Evolutionary conservation across 1,140 invertebrate species (phyloP).

Genomic region (Drosophila nigromelanica): DNA sequence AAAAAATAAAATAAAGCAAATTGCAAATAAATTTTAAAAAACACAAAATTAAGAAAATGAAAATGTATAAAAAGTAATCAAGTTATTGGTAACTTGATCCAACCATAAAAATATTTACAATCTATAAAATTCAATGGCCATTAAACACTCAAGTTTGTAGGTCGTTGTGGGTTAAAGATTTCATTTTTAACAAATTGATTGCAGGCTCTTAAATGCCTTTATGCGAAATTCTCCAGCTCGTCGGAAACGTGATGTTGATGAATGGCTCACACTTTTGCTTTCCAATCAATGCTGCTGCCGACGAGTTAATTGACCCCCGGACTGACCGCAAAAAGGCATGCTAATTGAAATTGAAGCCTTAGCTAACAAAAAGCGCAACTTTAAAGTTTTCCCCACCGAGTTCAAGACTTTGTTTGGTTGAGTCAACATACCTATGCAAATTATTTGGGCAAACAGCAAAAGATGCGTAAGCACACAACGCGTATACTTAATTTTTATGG

Average conservation of each 20-base stretch:
- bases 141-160: not conserved
- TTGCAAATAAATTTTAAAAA: not conserved
- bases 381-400: slow-evolving; percentile 21
- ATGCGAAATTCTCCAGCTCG: slow-evolving; percentile 17
- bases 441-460: slow-evolving; percentile 56
- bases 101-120: not conserved
- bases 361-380: slow-evolving; percentile 35
- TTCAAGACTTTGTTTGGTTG: slow-evolving; percentile 15
- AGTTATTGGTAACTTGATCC: not conserved
- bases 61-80: not conserved
- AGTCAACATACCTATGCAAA: slow-evolving; percentile 53
- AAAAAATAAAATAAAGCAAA: slow-evolving; percentile 1
- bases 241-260: slow-evolving; percentile 37
- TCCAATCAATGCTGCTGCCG: slow-evolving; percentile 52
- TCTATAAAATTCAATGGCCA: not conserved
- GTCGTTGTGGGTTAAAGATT: not conserved
- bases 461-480: slow-evolving; percentile 53
- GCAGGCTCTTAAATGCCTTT: slow-evolving; percentile 7
- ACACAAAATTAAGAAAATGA: not conserved
- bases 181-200: slow-evolving; percentile 27
- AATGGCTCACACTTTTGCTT: slow-evolving; percentile 61
- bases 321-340: slow-evolving; percentile 59
- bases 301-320: slow-evolving; percentile 65
- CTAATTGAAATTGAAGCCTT: slow-evolving; percentile 69
- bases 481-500: slow-evolving; percentile 30